Evolutionary conservation across 2,113 vertebrate species (phyloP).

Genomic region (Hemichromis elongatus): DNA sequence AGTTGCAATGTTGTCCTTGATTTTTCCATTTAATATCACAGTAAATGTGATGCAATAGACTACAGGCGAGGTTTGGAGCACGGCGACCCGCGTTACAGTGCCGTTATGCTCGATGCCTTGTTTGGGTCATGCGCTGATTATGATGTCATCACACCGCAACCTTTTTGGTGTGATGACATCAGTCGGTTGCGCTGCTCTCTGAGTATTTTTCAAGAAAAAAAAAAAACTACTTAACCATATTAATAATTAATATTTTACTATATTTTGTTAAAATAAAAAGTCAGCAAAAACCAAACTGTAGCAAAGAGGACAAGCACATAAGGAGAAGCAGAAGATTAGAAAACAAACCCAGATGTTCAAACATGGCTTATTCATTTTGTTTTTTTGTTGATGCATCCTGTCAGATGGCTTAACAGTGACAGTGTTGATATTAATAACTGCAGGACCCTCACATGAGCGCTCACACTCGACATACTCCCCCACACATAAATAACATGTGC

Average conservation of each 20-base stretch:
- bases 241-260: neutral
- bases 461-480: neutral
- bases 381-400: neutral
- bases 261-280: neutral
- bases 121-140: neutral
- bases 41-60: neutral
- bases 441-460: neutral
- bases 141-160: neutral
- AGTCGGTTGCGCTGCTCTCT: rapidly evolving
- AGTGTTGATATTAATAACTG: neutral
- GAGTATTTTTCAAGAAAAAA: neutral
- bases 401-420: neutral
- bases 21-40: neutral
- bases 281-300: neutral
- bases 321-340: neutral
- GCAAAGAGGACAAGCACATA: neutral
- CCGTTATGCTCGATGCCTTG: rapidly evolving
- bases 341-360: neutral
- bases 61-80: neutral
- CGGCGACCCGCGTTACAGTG: rapidly evolving
- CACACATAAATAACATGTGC: neutral
- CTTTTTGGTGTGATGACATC: neutral
- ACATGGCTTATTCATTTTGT: neutral
- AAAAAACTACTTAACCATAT: neutral
- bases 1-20: neutral